Conservation (phyloP, 2,797 vertebrate species). For the Melanotaenia parkinsoni region DNA sequence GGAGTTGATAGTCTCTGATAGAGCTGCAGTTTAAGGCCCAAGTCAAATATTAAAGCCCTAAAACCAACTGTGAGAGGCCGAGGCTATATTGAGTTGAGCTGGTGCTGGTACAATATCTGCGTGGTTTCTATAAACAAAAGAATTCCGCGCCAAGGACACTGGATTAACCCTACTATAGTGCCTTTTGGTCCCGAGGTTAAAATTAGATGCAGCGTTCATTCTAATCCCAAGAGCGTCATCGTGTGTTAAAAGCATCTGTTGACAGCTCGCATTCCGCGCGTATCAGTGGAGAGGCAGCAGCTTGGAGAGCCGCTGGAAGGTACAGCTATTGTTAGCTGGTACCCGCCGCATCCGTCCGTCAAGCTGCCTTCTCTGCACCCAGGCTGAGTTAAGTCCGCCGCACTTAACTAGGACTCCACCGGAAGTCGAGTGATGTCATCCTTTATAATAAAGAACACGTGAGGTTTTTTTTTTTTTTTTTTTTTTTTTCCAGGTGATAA, state of each 20-base stretch:
- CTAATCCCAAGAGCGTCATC: conserved; percentile 92
- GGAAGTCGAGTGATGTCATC: not conserved
- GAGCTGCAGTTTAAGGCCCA: conserved; percentile 41
- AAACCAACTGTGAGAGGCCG: conserved; percentile 48
- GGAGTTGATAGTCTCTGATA: conserved; percentile 32
- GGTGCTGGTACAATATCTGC: conserved; percentile 60
- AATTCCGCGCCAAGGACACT: conserved; percentile 85
- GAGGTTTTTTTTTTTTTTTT: not conserved
- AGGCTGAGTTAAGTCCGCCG: conserved; percentile 33
- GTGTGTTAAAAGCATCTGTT: conserved; percentile 95
- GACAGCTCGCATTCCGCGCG: conserved; percentile 94
- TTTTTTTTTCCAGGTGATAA: not conserved
- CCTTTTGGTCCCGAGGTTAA: conserved; percentile 87
- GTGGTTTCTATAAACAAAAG: conserved; percentile 81
- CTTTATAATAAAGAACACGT: conserved; percentile 24
- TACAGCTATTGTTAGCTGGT: conserved; percentile 84
- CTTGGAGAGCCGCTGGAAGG: conserved; percentile 80
- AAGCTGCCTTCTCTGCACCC: conserved; percentile 64
- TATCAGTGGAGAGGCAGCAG: conserved; percentile 90
- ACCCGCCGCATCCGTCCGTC: conserved; percentile 85
- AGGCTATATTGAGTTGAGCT: conserved; percentile 67
- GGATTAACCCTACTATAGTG: conserved; percentile 87
- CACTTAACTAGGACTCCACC: not conserved
- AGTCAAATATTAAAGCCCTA: conserved; percentile 60
- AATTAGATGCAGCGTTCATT: conserved; percentile 92